A percentile compares a stretch with the other conserved stretches of the same genome.
phyloP scores from a whole-genome alignment of 1,140 invertebrate species.

The Agraylea sexmaculata region DNA sequence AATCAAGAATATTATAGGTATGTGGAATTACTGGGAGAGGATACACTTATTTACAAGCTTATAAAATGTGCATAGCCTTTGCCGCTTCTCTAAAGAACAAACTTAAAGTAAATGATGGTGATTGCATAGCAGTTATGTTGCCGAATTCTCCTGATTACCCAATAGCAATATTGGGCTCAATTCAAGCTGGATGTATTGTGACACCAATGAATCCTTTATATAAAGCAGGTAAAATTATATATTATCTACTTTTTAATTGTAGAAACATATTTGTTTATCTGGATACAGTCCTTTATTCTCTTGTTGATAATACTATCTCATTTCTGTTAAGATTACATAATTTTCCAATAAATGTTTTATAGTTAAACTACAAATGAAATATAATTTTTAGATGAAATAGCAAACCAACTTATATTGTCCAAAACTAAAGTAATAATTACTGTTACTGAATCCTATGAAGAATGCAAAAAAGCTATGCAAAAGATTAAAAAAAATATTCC shows the following conservation, averaged over 20 bases:
- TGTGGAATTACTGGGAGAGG: conserved; percentile 9
- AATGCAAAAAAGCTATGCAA: conserved; percentile 27
- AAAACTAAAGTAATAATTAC: conserved; percentile 52
- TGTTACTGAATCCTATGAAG: conserved; percentile 35
- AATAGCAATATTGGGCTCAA: conserved; percentile 52
- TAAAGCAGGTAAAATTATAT: conserved; percentile 53
- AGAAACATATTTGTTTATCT: too few relatives aligned
- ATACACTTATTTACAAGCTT: conserved; percentile 7
- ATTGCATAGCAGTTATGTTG: conserved; percentile 55
- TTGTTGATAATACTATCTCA: too few relatives aligned
- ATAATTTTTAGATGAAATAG: conserved; percentile 53
- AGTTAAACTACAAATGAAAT: too few relatives aligned
- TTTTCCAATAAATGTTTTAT: not conserved
- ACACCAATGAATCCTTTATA: conserved; percentile 76
- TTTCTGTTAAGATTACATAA: conserved; percentile 11
- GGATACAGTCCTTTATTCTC: conserved; percentile 9
- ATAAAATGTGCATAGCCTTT: too few relatives aligned
- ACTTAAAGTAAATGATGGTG: conserved; percentile 54
- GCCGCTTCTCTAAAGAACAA: conserved; percentile 53
- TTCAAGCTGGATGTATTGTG: conserved; percentile 57
- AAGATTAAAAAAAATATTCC: conserved; percentile 31
- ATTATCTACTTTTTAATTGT: conserved; percentile 8
- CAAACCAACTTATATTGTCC: conserved; percentile 49
- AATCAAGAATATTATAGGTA: too few relatives aligned
- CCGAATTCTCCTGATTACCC: conserved; percentile 67